These are phyloP conservation scores for Elanus axillaris DNA, from an alignment of 2,113 vertebrate species.

Conservation along the genomic window DNA sequence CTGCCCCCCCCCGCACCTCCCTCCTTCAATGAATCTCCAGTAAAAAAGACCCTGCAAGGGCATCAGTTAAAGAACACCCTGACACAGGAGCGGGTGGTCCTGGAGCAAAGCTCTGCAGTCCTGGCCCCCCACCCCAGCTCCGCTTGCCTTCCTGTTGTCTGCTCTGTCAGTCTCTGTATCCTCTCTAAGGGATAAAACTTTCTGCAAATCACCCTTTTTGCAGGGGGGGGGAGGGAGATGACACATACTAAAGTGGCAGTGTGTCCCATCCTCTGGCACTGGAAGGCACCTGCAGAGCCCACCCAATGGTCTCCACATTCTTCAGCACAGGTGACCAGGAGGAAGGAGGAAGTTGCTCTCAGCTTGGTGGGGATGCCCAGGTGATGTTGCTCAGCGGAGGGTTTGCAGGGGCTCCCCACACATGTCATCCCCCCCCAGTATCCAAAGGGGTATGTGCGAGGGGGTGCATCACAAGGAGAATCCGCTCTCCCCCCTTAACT, in stretches of 20 bases:
- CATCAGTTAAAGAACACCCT: not conserved
- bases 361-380: not conserved
- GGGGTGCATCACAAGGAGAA: not conserved
- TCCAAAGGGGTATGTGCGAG: not conserved
- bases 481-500: not conserved
- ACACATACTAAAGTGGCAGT: not conserved
- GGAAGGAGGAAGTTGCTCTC: not conserved
- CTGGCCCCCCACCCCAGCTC: not conserved
- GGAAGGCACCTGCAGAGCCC: not conserved
- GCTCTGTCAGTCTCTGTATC: not conserved
- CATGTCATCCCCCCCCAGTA: rapidly evolving
- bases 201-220: not conserved
- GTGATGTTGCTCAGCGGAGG: rapidly evolving
- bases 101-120: not conserved
- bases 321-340: not conserved
- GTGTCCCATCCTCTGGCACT: not conserved
- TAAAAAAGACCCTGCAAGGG: not conserved
- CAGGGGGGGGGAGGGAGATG: not conserved
- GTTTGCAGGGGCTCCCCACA: not conserved
- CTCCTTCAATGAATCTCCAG: not conserved
- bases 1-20: not conserved
- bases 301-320: rapidly evolving
- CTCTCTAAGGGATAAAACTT: not conserved
- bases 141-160: not conserved
- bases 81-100: not conserved